Base-by-base conservation (phyloP, 2,113 vertebrate species). In the Entelurus aequoreus region DNA sequence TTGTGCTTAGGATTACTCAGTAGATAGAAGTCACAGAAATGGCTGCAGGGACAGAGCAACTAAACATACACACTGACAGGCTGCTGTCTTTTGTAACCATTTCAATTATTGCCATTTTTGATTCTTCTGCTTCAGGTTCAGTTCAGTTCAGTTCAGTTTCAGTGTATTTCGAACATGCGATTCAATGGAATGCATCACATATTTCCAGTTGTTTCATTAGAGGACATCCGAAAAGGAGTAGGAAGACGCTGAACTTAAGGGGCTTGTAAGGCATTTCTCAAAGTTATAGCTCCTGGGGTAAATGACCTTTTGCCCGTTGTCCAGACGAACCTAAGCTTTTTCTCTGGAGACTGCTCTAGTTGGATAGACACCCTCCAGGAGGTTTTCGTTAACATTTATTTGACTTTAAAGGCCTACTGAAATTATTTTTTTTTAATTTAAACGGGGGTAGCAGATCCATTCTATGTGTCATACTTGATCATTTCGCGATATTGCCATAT, bases 1-100 rank as follows among this genome's bases (percentile, higher is more conserved):
- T 10, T 21, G 47, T 36, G 57, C 52, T 48, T 8, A 16, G 53
- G 59, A 60, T 68, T 57, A 59, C 37, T 38, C 52, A 44, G 48
- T 1, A 16, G 54, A 69, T 61, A 65, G 49, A 47, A 58, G 14
- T 15, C 57, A 42, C 14, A 6, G 15, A 56, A 14, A 15, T 48
- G 54, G 38, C 61, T 44, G 11, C 51, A 48, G 8, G 51, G 13
- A 47, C 38, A 54, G 62, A 61, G 10, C 28, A 7, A 14, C 37
- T 14, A 58, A 40, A 54, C 40, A 56, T 15, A 48, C 46, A n/a
- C 28, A 13, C 4, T 13, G 36, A 16, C 38, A 16, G 49, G 9
- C 10, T 66, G 37, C 6, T n/a, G 13, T 38, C 14, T 9, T 54
- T 37, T 54, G 8, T 13, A 13, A 10, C 28, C 21, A 53, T 53